Conservation (phyloP, 2,888 invertebrate species). For the Erebia epiphron region DNA sequence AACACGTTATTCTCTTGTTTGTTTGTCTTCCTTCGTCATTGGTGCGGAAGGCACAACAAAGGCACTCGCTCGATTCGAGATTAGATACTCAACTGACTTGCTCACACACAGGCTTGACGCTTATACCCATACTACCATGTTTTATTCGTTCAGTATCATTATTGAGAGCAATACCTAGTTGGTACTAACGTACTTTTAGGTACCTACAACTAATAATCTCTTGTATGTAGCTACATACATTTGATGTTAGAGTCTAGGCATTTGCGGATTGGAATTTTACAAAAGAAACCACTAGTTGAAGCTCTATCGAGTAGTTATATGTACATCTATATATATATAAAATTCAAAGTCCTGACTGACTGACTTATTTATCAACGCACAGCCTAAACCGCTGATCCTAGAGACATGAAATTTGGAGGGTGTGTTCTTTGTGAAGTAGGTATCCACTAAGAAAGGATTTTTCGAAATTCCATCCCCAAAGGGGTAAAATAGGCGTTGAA, state of each 20-base stretch:
- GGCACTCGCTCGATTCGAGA: conserved; percentile 38
- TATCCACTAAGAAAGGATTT: no score
- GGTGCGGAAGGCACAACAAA: conserved; percentile 22
- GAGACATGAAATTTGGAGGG: no score
- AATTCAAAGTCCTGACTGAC: no score
- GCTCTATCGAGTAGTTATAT: no score
- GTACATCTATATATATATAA: no score
- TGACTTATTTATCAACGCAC: no score
- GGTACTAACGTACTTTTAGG: background rate
- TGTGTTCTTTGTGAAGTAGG: no score
- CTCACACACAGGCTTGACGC: conserved; percentile 32
- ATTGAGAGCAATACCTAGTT: background rate
- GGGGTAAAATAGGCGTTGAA: no score
- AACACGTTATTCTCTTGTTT: conserved; percentile 22
- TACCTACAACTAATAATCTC: background rate
- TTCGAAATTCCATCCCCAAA: no score
- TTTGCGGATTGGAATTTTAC: background rate
- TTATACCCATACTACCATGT: conserved; percentile 33
- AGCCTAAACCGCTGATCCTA: no score
- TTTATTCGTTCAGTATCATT: conserved; percentile 23
- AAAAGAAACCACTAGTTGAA: background rate
- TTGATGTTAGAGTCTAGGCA: background rate
- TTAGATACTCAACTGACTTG: conserved; percentile 42
- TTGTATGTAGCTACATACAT: background rate
- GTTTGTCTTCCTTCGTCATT: conserved; percentile 11